Evolutionary conservation across 2,797 vertebrate species (phyloP).

Genomic region (Lophotriccus pileatus): DNA sequence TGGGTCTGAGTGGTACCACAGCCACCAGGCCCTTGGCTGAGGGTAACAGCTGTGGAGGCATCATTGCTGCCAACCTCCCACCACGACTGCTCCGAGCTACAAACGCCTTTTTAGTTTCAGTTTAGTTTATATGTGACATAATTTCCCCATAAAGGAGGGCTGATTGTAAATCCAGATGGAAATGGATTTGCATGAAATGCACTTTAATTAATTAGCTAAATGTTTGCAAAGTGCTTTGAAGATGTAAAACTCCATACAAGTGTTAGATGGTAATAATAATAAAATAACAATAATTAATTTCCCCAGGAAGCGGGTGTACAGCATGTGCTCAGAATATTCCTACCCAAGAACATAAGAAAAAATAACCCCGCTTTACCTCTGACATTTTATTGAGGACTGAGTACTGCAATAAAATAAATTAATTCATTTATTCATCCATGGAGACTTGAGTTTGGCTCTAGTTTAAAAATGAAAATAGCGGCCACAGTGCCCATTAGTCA

Average conservation of each 20-base stretch:
- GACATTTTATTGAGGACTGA: slow-evolving; percentile 38
- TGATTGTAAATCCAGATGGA: slow-evolving; percentile 62
- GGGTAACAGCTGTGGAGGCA: neutral
- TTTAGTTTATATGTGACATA: neutral
- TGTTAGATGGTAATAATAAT: slow-evolving; percentile 41
- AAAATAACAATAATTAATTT: slow-evolving; percentile 64
- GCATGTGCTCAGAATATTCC: slow-evolving; percentile 6
- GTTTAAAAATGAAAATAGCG: slow-evolving; percentile 44
- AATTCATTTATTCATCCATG: slow-evolving; percentile 34
- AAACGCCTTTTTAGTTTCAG: accelerated
- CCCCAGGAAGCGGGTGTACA: neutral
- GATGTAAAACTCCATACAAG: slow-evolving; percentile 33
- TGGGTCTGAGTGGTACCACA: neutral
- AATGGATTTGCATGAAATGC: slow-evolving; percentile 49
- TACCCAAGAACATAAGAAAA: neutral
- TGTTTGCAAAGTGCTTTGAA: slow-evolving; percentile 52
- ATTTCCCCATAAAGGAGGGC: slow-evolving; percentile 33
- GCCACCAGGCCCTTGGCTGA: neutral
- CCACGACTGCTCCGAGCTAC: neutral
- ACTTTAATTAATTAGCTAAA: slow-evolving; percentile 70
- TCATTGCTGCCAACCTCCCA: neutral
- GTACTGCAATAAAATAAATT: slow-evolving; percentile 30
- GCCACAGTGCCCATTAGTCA: neutral
- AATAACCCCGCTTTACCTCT: slow-evolving; percentile 23
- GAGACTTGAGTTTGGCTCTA: slow-evolving; percentile 37